These are phyloP conservation scores for Procambarus clarkii DNA, from an alignment of 1,140 invertebrate genomes.

Conservation along the genomic window DNA sequence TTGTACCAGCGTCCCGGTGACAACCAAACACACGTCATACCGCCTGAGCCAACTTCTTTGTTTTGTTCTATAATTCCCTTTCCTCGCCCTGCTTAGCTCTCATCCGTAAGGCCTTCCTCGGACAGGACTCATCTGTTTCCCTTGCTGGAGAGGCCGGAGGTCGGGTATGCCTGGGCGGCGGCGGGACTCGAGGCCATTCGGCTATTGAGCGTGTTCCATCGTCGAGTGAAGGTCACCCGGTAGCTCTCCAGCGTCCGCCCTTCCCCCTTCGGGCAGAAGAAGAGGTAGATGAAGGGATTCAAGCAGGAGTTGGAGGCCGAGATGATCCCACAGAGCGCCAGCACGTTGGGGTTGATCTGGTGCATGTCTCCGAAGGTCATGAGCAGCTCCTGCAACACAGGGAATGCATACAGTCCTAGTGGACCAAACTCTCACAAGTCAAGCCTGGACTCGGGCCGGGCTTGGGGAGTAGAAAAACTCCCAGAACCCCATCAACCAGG, in stretches of 20 bases:
- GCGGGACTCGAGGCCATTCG: neutral
- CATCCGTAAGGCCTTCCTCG: neutral
- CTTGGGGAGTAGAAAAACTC: too few relatives aligned
- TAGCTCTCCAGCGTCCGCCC: constrained; percentile 53
- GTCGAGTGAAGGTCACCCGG: constrained; percentile 48
- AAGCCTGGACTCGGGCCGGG: too few relatives aligned
- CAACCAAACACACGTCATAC: neutral
- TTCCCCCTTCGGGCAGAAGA: constrained; percentile 56
- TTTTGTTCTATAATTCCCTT: neutral
- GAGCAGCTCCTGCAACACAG: constrained; percentile 39
- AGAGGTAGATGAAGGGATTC: constrained; percentile 64
- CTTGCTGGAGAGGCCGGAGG: constrained; percentile 21
- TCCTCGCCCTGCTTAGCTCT: neutral
- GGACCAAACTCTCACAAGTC: too few relatives aligned
- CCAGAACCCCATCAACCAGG: too few relatives aligned
- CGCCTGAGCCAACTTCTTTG: neutral
- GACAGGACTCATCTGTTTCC: constrained; percentile 17
- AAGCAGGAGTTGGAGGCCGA: constrained; percentile 56
- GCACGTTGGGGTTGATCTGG: constrained; percentile 43
- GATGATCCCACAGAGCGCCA: constrained; percentile 58
- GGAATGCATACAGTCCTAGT: too few relatives aligned
- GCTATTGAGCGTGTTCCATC: constrained; percentile 37
- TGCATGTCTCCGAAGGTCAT: constrained; percentile 59
- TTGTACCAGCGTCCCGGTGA: too few relatives aligned
- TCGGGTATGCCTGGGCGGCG: constrained; percentile 17